Evolutionary conservation across 2,797 vertebrate species (phyloP), one percentile per base, ranked within the genome.

Genomic region (Lepilemur ruficaudatus): DNA sequence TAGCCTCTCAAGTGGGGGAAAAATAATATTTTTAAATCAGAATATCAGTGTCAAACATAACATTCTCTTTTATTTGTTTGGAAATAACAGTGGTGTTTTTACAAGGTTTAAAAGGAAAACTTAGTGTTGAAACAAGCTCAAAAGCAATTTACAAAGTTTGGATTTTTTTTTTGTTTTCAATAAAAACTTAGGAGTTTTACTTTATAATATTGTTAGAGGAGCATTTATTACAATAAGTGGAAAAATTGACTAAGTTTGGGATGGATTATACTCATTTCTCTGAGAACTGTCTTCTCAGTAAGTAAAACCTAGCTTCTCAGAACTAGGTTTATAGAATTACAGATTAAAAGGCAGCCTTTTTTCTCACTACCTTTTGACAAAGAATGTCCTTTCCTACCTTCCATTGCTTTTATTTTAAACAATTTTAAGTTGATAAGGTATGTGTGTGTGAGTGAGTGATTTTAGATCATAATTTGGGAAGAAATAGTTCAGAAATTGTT

Each of bases 331-430:
- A 89, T 87, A 90, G 87, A 94, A 65, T 86, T 92, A 35, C 0
- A 72, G 41, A 81, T 83, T 76, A 65, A 96, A 92, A 95, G 6
- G 4, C 14, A 90, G 14, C 12, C 32, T 92, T 90, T 95, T 78
- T 20, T 94, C 32, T 70, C n/a, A 55, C 28, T 92, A 30, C 43
- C 7, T 82, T 83, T 89, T 96, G 61, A 78, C 52, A 73, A 80
- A 48, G 35, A 22, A 7, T 80, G 32, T 17, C 22, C 6, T 73
- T 94, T 82, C 82, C 30, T 88, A 63, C 41, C 25, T 84, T 38
- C 2, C 14, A 50, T 90, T 46, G 79, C 50, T 89, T 94, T 96
- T 83, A 89, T 87, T 94, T 89, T 84, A 91, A 96, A 61, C 38
- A 73, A 32, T 88, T 93, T 96, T 70, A 91, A 79, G 90, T n/a